phyloP scores from a whole-genome alignment of 2,113 vertebrate species.

The Hippocampus comes region DNA sequence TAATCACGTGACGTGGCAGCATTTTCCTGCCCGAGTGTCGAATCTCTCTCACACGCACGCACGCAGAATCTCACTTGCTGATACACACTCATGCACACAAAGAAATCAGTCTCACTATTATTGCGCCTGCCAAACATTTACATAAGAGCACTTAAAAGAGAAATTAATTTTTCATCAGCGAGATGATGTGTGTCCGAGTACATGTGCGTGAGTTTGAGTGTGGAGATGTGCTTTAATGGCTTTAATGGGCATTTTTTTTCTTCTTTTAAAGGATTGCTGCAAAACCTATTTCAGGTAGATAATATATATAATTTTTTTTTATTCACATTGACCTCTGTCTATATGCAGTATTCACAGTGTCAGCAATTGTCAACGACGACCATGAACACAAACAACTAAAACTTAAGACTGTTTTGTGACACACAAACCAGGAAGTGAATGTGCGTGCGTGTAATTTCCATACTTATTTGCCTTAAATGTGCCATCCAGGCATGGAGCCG shows the following conservation, averaged over 20 bases:
- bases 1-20: background rate
- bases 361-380: background rate
- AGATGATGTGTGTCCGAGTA: background rate
- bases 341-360: background rate
- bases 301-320: background rate
- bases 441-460: conserved; percentile 27
- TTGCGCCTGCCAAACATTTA: conserved; percentile 5
- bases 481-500: conserved; percentile 39
- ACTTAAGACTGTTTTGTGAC: background rate
- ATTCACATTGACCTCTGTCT: background rate
- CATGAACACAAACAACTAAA: background rate
- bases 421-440: background rate
- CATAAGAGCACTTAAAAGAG: conserved; percentile 1
- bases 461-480: conserved; percentile 51
- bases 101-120: background rate
- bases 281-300: background rate
- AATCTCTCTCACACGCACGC: background rate
- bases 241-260: background rate
- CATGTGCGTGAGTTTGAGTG: background rate
- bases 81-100: background rate
- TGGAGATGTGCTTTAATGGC: background rate
- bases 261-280: background rate
- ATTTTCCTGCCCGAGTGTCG: background rate
- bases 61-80: background rate
- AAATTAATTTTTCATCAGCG: background rate